Evolutionary conservation across 2,113 vertebrate genomes (phyloP).

Genomic region (Corythornis cristatus): DNA sequence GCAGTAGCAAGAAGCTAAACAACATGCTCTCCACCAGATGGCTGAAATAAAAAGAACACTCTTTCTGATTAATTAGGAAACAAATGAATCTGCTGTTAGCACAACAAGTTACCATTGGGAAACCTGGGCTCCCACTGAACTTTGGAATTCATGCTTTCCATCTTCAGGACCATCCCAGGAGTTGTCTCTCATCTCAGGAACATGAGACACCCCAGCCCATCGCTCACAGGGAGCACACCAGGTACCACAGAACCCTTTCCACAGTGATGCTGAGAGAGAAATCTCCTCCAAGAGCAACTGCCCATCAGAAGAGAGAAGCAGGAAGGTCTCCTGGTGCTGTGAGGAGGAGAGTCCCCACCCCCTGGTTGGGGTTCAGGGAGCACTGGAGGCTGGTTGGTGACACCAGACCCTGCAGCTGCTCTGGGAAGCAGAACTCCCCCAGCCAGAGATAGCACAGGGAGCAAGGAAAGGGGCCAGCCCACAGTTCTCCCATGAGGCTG

Average conservation of each 20-base stretch:
- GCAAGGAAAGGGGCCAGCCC: background rate
- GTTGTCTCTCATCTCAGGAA: background rate
- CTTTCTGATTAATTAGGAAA: slow-evolving; percentile 75
- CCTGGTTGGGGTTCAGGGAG: background rate
- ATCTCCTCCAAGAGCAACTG: background rate
- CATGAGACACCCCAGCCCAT: background rate
- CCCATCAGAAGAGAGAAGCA: background rate
- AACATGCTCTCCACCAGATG: slow-evolving; percentile 74
- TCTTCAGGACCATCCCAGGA: background rate
- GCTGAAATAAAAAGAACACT: slow-evolving; percentile 76
- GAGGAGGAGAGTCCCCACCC: background rate
- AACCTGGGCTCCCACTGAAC: slow-evolving; percentile 45
- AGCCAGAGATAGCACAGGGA: background rate
- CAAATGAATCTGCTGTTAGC: slow-evolving; percentile 74
- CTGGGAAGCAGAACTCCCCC: background rate
- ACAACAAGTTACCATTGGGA: slow-evolving; percentile 70
- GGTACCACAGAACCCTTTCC: background rate
- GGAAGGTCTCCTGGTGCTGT: background rate
- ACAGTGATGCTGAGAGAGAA: background rate
- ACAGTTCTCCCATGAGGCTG: background rate
- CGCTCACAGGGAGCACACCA: background rate
- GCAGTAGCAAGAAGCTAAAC: slow-evolving; percentile 71
- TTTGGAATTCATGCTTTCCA: background rate
- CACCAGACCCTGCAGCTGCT: background rate
- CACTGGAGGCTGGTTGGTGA: background rate